Evolutionary conservation across 2,888 invertebrate species (phyloP), one percentile per base, ranked within the genome.

Genomic region (Euplexia lucipara): DNA sequence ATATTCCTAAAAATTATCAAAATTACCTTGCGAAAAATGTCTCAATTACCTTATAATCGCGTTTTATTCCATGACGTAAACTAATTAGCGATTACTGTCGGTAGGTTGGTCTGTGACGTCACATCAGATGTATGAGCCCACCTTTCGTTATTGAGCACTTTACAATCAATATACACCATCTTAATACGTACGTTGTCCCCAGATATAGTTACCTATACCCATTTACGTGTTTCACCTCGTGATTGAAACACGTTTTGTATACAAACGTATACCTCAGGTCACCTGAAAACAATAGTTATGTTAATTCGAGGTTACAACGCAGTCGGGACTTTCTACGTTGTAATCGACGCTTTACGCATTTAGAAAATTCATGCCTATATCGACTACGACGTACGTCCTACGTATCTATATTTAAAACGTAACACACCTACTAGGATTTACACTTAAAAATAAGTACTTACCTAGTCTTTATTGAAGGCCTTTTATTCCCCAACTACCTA

Each of bases 101-200:
- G 65, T 54, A 70, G 75, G 74, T 67, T 66, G 49, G 57, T 57
- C 67, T 47, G 12, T 66, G 52, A 71, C 82, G 78, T 85, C 79
- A 80, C 30, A 73, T 78, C 70, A 64, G 35, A 56, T 52, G 22
- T 49, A 22, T 53, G 3, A 39, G 14, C 64, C 39, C 34, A 59
- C 49, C 57, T 56, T 39, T 65, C 32, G 5, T 39, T 53, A 64
- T 41, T 48, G 18, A 67, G 42, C 44, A 63, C 18, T 54, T 58
- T 57, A 30, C 45, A 61, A 73, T 74, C 48, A 51, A 41, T 53
- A 35, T 22, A 26, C 30, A 63, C 6, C 12, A 69, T 60, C 44
- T 44, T 41, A n/a, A 26, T 56, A 57, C 37, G 70, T 68, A 26
- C 72, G 54, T 75, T 77, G 75, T 70, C 60, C 70, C 54, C 45